A percentile compares a stretch with the other conserved stretches of the same genome.
Evolutionary conservation across 2,888 invertebrate species (phyloP).

Genomic region (Drosophila bunnanda): DNA sequence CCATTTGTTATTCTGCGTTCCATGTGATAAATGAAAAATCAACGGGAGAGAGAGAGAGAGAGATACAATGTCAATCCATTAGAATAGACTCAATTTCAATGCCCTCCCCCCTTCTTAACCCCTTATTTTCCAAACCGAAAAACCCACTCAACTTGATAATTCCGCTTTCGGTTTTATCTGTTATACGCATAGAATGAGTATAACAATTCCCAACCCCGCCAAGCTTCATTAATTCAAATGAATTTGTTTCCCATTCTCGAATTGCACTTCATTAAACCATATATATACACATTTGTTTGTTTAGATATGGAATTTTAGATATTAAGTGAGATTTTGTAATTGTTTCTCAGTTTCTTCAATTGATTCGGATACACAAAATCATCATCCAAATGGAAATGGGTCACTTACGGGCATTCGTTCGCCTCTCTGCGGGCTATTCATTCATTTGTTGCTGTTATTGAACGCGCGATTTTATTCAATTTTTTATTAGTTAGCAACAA

Average conservation of each 20-base stretch:
- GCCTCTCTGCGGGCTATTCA: neutral
- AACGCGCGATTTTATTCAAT: slow-evolving; percentile 76
- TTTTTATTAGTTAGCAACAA: slow-evolving; percentile 64
- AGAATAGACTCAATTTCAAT: slow-evolving; percentile 31
- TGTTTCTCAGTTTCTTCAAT: slow-evolving; percentile 19
- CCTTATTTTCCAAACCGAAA: slow-evolving; percentile 6
- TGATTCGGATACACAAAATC: slow-evolving; percentile 32
- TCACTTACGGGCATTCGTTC: slow-evolving; percentile 15
- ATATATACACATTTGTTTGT: neutral
- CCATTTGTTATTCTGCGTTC: slow-evolving; percentile 27
- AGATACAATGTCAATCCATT: slow-evolving; percentile 42
- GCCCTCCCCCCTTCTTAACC: slow-evolving; percentile 13
- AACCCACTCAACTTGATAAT: slow-evolving; percentile 41
- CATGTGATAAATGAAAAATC: slow-evolving; percentile 33
- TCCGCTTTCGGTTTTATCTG: slow-evolving; percentile 72
- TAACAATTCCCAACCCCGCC: slow-evolving; percentile 23
- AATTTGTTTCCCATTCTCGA: slow-evolving; percentile 41
- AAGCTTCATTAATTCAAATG: slow-evolving; percentile 46
- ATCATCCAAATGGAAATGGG: slow-evolving; percentile 24
- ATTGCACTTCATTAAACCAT: slow-evolving; percentile 17
- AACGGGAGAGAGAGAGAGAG: neutral
- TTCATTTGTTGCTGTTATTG: slow-evolving; percentile 57
- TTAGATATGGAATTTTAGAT: neutral
- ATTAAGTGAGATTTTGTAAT: slow-evolving; percentile 28
- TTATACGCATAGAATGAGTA: slow-evolving; percentile 47